Conservation (phyloP, 2,888 invertebrate species). For the Tridacna gigas region DNA sequence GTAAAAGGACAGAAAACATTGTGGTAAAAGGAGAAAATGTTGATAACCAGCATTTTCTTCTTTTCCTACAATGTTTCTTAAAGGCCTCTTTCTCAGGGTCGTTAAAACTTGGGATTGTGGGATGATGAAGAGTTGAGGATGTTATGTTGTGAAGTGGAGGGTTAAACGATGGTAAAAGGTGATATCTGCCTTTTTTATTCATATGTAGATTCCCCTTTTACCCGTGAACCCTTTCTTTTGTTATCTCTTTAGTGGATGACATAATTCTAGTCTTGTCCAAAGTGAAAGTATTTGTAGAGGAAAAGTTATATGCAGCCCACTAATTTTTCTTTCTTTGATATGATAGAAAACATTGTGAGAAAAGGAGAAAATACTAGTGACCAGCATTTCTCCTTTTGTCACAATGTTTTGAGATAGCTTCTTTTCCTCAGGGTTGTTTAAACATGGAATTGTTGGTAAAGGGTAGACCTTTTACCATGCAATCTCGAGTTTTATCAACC, state of each 20-base stretch:
- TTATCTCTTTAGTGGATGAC: neutral
- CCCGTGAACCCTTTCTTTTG: neutral
- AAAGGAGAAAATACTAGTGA: neutral
- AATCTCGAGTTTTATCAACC: too few relatives aligned
- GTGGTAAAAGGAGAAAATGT: too few relatives aligned
- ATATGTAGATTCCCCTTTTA: neutral
- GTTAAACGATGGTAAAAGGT: neutral
- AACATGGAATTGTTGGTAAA: too few relatives aligned
- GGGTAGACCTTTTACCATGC: too few relatives aligned
- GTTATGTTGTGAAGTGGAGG: neutral
- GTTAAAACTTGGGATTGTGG: too few relatives aligned
- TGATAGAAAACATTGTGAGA: neutral
- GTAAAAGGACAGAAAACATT: too few relatives aligned
- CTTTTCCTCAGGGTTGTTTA: too few relatives aligned
- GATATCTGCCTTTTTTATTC: neutral
- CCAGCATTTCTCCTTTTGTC: neutral
- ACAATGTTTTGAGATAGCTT: neutral
- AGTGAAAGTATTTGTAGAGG: neutral
- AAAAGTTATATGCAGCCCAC: too few relatives aligned
- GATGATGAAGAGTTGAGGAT: too few relatives aligned
- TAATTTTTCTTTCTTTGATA: neutral
- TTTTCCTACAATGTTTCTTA: too few relatives aligned
- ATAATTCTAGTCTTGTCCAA: neutral
- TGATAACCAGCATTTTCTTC: too few relatives aligned
- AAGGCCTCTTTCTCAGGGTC: too few relatives aligned